Conservation (phyloP, 2,113 vertebrate genomes). For the Pterocles burchelli region DNA sequence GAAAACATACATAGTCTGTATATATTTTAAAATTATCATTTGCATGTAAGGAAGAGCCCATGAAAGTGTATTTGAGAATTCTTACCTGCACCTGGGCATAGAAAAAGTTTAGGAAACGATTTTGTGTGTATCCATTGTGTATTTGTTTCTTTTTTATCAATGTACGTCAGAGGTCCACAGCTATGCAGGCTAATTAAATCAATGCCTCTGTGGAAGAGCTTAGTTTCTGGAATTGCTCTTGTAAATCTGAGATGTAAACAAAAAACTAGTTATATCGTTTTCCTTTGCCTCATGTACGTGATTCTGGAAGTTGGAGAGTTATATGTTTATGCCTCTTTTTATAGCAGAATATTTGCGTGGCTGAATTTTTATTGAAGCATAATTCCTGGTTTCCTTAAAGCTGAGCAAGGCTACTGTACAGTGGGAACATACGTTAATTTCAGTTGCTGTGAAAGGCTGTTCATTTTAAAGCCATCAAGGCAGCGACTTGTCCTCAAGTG, state of each 20-base stretch:
- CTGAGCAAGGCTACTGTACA: constrained; percentile 26
- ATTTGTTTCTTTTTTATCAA: constrained; percentile 8
- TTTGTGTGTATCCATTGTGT: constrained; percentile 2
- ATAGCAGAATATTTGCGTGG: constrained; percentile 52
- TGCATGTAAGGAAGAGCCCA: not conserved
- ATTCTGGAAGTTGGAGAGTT: constrained; percentile 30
- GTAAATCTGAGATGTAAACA: constrained; percentile 66
- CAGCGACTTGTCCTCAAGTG: not conserved
- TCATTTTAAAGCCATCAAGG: not conserved
- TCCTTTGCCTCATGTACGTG: not conserved
- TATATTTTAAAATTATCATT: not conserved
- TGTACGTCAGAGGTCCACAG: constrained; percentile 9
- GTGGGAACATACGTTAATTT: not conserved
- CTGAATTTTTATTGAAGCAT: constrained; percentile 58
- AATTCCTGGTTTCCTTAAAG: constrained; percentile 53
- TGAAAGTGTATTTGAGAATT: constrained; percentile 10
- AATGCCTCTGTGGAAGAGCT: constrained; percentile 46
- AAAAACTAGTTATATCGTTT: constrained; percentile 46
- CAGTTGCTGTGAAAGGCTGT: not conserved
- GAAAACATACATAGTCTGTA: not conserved
- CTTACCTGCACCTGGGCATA: not conserved
- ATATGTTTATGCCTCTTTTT: constrained; percentile 54
- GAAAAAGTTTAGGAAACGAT: not conserved
- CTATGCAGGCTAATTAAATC: constrained; percentile 59
- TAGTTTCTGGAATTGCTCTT: constrained; percentile 67